Conservation (phyloP, 2,797 vertebrate genomes). For the Clamator glandarius region DNA sequence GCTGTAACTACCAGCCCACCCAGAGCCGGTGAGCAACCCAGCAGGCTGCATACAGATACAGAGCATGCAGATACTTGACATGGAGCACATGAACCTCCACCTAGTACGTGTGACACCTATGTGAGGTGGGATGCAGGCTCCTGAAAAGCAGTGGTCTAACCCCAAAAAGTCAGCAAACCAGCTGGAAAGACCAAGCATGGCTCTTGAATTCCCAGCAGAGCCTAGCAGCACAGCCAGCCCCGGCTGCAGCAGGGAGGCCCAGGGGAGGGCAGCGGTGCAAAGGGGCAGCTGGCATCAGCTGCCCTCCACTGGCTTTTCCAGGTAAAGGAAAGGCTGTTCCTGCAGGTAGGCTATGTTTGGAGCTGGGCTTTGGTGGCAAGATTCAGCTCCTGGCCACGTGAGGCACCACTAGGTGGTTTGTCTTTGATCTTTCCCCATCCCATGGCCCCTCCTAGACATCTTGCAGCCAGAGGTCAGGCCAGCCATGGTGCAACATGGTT, state of each 20-base stretch:
- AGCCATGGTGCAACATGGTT: accelerated
- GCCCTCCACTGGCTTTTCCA: background rate
- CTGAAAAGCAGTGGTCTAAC: background rate
- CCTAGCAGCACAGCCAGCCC: too few relatives aligned
- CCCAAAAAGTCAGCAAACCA: background rate
- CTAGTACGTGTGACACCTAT: accelerated
- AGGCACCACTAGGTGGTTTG: background rate
- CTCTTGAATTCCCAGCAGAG: accelerated
- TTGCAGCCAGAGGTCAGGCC: background rate
- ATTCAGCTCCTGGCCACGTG: background rate
- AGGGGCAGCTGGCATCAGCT: too few relatives aligned
- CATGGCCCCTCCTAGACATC: accelerated
- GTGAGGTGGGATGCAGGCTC: accelerated
- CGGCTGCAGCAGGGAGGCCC: too few relatives aligned
- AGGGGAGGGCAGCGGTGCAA: too few relatives aligned
- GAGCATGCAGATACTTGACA: accelerated
- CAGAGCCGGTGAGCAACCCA: accelerated
- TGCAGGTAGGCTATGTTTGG: background rate
- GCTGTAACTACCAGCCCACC: background rate
- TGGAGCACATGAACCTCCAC: accelerated
- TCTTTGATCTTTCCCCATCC: background rate
- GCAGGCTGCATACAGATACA: accelerated
- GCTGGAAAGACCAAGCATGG: accelerated
- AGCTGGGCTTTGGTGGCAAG: background rate
- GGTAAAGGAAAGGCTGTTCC: background rate